Base-by-base conservation (phyloP, 2,888 invertebrate species). In the Chelonus formosanus region DNA sequence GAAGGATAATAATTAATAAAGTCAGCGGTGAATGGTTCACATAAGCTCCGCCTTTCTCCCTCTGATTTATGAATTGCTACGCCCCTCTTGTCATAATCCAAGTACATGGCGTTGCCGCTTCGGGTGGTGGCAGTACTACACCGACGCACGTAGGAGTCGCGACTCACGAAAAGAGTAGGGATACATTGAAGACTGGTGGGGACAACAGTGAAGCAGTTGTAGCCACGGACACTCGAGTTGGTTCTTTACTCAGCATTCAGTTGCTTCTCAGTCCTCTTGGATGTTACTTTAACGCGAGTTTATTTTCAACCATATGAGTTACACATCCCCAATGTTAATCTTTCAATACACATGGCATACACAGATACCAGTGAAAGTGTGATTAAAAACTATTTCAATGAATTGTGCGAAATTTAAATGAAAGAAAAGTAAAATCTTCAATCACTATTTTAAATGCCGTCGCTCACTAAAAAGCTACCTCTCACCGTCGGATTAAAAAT, bases 51-150 rank as follows among this genome's bases (percentile, higher is more conserved):
- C 83, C 83, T 73, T 75, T 74, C 71, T 75, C 75, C 80, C 78
- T 79, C 80, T 81, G 81, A 83, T 83, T 84, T 84, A 84, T 84
- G 82, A 83, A 82, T 78, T 80, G 84, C 78, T 76, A 80, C 84
- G 83, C 84, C 83, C 80, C 78, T 78, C 75, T 78, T 83, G 83
- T 84, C 84, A 84, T 84, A 83, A 84, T 78, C 78, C 70, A 69
- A 71, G 71, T 57, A 60, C 67, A 67, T 59, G 63, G 67, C 63
- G 57, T 55, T 54, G 47, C 57, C 53, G 65, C 50, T 43, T 54
- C 32, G 60, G 63, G 34, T 50, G 59, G 62, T 63, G 66, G 66
- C 56, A 63, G 70, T 63, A 57, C 64, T 56, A 52, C 65, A 59
- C 65, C 58, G 50, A 60, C 58, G 56, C 66, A 70, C 72, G 74